These are phyloP conservation scores for Hystrix cristata DNA, from an alignment of 2,113 vertebrate genomes.

Conservation along the genomic window DNA sequence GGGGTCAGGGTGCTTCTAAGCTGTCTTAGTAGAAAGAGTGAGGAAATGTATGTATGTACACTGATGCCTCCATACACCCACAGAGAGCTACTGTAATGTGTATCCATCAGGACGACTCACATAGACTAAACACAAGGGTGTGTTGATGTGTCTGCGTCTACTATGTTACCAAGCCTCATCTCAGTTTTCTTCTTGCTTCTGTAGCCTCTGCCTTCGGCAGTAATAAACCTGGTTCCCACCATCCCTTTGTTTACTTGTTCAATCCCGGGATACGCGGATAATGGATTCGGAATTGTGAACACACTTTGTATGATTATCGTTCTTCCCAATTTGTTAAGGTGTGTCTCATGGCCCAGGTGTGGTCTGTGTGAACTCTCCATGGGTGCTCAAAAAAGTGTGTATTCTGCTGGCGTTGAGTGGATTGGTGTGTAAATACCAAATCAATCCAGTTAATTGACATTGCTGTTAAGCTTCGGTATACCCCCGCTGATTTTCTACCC, in stretches of 20 bases:
- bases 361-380: background rate
- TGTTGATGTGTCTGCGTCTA: background rate
- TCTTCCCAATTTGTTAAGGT: background rate
- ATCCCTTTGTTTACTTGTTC: background rate
- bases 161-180: background rate
- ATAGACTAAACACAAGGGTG: background rate
- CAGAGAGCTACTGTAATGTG: background rate
- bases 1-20: background rate
- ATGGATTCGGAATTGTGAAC: background rate
- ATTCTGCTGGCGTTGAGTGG: background rate
- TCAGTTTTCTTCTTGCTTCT: background rate
- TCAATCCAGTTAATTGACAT: background rate
- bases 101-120: background rate
- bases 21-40: background rate
- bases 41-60: background rate
- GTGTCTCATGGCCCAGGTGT: background rate
- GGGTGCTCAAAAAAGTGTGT: background rate
- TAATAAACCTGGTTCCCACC: background rate
- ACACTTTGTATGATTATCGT: background rate
- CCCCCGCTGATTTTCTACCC: background rate
- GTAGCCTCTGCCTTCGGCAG: background rate
- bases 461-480: background rate
- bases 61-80: background rate
- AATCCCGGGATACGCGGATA: too few species aligned
- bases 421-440: background rate